Conservation (phyloP, 2,113 vertebrate species). For the Ptilorrhoa leucosticta region DNA sequence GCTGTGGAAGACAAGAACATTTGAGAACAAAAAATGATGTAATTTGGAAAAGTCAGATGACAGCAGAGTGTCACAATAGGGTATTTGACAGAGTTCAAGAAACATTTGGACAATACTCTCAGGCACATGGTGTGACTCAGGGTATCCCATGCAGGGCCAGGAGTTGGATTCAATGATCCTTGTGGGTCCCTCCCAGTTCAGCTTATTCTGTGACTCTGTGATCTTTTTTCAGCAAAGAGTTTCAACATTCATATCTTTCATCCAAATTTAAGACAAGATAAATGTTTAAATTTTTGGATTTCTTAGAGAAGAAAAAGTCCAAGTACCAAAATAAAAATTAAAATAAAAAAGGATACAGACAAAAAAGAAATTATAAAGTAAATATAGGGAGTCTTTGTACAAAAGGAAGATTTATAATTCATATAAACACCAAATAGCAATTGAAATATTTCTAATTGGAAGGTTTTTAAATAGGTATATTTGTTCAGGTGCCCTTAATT, state of each 20-base stretch:
- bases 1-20: neutral
- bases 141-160: neutral
- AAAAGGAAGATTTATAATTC: neutral
- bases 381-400: neutral
- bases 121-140: no score
- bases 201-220: neutral
- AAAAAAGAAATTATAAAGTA: neutral
- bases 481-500: neutral
- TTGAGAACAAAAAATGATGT: neutral
- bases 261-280: neutral
- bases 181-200: neutral
- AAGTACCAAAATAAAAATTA: neutral
- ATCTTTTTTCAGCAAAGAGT: neutral
- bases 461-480: neutral
- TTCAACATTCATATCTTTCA: neutral
- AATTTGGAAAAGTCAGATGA: neutral
- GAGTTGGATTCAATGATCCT: neutral
- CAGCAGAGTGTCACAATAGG: neutral
- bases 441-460: neutral
- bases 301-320: neutral
- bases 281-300: neutral
- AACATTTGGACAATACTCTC: neutral
- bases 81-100: neutral
- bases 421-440: neutral
- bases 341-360: neutral